Percentiles rank a stretch among this genome's conserved stretches.
phyloP scores from a whole-genome alignment of 2,888 invertebrate species.

The Anaspis maculata region DNA sequence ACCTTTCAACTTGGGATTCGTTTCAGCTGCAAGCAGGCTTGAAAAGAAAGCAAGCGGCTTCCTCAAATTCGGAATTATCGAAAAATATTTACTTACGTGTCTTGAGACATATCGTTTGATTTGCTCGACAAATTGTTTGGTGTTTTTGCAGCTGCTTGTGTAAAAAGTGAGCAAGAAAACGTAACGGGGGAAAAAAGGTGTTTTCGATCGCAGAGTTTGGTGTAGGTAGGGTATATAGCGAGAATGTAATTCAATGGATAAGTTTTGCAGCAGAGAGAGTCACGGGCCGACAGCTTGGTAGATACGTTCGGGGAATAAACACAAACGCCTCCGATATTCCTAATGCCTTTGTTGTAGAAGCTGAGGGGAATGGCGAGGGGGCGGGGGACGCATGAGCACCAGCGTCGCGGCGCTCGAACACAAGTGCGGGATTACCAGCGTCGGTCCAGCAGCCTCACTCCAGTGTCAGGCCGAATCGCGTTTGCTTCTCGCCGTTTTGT shows the following conservation, averaged over 20 bases:
- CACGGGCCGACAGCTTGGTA: slow-evolving; percentile 39
- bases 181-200: no score
- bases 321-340: slow-evolving; percentile 42
- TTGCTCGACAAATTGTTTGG: no score
- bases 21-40: no score
- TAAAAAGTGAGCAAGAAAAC: no score
- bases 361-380: slow-evolving; percentile 26
- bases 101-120: no score
- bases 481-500: slow-evolving; percentile 31
- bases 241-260: slow-evolving; percentile 28
- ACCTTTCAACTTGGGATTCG: slow-evolving; percentile 40
- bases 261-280: slow-evolving; percentile 29
- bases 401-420: slow-evolving; percentile 43
- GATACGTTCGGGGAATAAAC: slow-evolving; percentile 44
- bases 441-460: slow-evolving; percentile 41
- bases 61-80: slow-evolving; percentile 29
- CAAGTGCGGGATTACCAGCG: slow-evolving; percentile 44
- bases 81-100: slow-evolving; percentile 21
- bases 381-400: slow-evolving; percentile 43
- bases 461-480: slow-evolving; percentile 36
- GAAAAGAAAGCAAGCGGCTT: no score
- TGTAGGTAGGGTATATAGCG: no score
- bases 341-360: slow-evolving; percentile 40
- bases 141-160: no score
- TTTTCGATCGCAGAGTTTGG: no score